phyloP scores from a whole-genome alignment of 1,140 invertebrate genomes.

The Neodiprion lecontei region DNA sequence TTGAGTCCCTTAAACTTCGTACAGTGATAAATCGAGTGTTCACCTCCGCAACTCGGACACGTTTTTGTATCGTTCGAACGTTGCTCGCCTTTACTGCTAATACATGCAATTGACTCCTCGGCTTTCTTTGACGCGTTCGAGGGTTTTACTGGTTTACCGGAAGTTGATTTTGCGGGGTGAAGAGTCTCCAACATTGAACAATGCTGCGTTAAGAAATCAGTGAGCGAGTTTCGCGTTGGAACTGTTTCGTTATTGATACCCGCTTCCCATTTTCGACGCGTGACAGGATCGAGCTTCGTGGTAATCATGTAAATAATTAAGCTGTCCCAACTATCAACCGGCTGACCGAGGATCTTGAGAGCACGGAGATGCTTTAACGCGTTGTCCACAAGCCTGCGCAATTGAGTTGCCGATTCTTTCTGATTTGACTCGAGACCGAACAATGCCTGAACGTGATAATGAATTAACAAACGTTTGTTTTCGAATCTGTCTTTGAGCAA shows the following conservation, averaged over 20 bases:
- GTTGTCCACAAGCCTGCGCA: conserved; percentile 46
- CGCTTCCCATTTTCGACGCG: conserved; percentile 42
- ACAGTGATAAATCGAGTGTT: conserved; percentile 17
- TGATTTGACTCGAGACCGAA: conserved; percentile 33
- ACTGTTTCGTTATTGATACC: neutral
- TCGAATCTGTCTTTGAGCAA: conserved; percentile 33
- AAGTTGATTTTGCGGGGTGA: neutral
- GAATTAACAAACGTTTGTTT: conserved; percentile 30
- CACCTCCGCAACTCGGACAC: conserved; percentile 12
- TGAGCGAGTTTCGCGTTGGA: neutral
- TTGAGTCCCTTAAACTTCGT: conserved; percentile 13
- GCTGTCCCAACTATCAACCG: conserved; percentile 42
- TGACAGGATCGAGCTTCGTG: conserved; percentile 40
- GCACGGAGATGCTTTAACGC: conserved; percentile 42
- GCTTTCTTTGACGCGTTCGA: conserved; percentile 14
- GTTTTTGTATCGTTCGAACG: conserved; percentile 5
- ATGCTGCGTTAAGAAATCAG: neutral
- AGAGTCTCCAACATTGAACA: neutral
- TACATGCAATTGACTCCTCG: conserved; percentile 15
- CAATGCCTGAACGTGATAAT: conserved; percentile 24
- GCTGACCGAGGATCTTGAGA: conserved; percentile 38
- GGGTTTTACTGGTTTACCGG: neutral
- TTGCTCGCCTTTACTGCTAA: neutral
- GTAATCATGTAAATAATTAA: conserved; percentile 41
- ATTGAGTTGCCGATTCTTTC: conserved; percentile 30